These are phyloP conservation scores for Mionectes macconnelli DNA, from an alignment of 2,113 vertebrate genomes.

Conservation along the genomic window DNA sequence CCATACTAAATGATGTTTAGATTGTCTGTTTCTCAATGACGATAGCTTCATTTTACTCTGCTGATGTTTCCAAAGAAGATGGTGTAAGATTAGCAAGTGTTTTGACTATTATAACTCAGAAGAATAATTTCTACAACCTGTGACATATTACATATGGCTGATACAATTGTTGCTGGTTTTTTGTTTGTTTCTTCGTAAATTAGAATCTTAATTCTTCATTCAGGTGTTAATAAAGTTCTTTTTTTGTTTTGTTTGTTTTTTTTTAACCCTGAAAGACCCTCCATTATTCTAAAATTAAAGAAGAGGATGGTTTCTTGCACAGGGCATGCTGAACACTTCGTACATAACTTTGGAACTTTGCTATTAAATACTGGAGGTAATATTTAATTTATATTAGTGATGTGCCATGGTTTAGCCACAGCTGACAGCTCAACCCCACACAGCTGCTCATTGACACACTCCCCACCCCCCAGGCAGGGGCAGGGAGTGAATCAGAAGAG, in stretches of 20 bases:
- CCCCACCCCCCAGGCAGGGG: too few species aligned
- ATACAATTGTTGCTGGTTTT: neutral
- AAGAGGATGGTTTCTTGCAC: neutral
- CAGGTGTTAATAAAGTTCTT: neutral
- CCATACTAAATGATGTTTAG: neutral
- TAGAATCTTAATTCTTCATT: neutral
- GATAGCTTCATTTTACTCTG: neutral
- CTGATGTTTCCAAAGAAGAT: neutral
- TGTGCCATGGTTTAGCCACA: neutral
- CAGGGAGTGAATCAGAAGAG: neutral
- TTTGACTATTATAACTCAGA: neutral
- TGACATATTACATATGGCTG: neutral
- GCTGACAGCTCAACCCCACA: neutral
- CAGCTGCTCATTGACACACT: accelerated
- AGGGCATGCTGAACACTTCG: neutral
- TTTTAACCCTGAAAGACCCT: neutral
- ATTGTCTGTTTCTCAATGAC: neutral
- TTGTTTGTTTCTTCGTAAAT: neutral
- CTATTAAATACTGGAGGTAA: neutral
- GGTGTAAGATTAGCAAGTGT: neutral
- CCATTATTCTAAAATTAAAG: neutral
- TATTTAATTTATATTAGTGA: neutral
- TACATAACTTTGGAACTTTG: neutral
- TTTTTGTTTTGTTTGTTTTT: neutral
- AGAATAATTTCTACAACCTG: neutral